These are phyloP conservation scores for Pseudomyrmex flavicornis DNA, from an alignment of 1,140 invertebrate species.

Conservation along the genomic window DNA sequence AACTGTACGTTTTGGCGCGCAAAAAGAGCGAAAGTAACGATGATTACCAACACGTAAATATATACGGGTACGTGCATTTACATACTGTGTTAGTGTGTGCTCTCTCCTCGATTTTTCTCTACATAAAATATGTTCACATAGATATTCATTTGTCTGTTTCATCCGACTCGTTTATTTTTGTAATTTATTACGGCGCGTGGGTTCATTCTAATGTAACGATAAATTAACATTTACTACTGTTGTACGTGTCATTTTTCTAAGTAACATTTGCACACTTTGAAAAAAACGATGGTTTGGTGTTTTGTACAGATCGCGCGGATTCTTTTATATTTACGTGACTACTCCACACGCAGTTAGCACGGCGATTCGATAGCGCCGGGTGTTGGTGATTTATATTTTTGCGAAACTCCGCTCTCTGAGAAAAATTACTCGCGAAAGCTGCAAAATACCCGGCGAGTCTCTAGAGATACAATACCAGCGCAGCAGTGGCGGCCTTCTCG, in stretches of 20 bases:
- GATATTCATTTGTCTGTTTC: not conserved
- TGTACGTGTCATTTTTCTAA: too few species aligned
- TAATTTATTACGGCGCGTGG: too few species aligned
- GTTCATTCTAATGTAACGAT: too few species aligned
- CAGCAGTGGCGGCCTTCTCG: slow-evolving; percentile 77
- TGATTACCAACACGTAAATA: not conserved
- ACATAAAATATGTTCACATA: not conserved
- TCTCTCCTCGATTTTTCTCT: not conserved
- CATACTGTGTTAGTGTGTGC: not conserved
- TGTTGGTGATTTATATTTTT: not conserved
- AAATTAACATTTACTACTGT: too few species aligned
- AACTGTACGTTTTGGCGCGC: not conserved
- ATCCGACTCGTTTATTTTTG: too few species aligned
- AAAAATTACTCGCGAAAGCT: slow-evolving; percentile 67
- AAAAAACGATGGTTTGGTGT: not conserved
- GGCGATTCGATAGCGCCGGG: not conserved
- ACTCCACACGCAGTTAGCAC: too few species aligned
- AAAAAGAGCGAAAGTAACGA: slow-evolving; percentile 16
- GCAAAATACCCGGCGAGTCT: slow-evolving; percentile 63
- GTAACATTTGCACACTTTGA: not conserved
- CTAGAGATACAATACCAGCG: slow-evolving; percentile 76
- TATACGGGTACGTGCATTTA: slow-evolving; percentile 11
- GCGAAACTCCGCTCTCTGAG: slow-evolving; percentile 33
- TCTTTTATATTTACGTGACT: not conserved
- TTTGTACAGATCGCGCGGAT: not conserved